Evolutionary conservation across 2,888 invertebrate genomes (phyloP), one percentile per base, ranked within the genome.

Genomic region (Cryptocheilus praepositus): DNA sequence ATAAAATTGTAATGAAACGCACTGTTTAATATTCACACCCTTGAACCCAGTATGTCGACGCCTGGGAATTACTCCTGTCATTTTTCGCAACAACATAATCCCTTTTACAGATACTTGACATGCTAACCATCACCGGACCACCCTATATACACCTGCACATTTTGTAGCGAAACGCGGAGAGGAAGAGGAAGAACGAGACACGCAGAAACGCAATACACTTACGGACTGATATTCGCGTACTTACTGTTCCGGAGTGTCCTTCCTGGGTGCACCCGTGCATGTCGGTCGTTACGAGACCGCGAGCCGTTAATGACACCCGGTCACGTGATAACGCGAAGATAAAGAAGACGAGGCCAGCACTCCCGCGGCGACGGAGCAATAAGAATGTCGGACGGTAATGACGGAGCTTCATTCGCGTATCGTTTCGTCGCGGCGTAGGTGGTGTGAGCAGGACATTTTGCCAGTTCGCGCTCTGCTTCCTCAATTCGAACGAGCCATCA

Each of bases 181-280:
- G 28, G 28, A 28, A 28, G 28, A 28, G 28, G 28, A 28, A 28
- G 28, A 7, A 5, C 3, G 4, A 3, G 28, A 28, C 28, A 7
- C 28, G 7, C 28, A 36, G 7, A 55, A 18, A 53, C 28, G 59
- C 11, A 15, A 15, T 16, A 61, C 45, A 36, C 15, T 15, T 53
- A 21, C 8, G 19, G 19, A 18, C 4, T 44, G 18, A 28, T 19
- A 18, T 46, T 2, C 16, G 28, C 63, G 21, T 49, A 54, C 52
- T 43, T 28, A 58, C 13, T 43, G 52, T 18, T 18, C 44, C 51
- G 28, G 44, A 46, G 68, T 64, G 79, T 69, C 77, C 82, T 82
- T 81, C 79, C 61, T 57, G 62, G 11, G 18, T 5, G 69, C 80
- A 77, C 53, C 68, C 56, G 61, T 16, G 74, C 73, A 67, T 79